Evolutionary conservation across 2,113 vertebrate species (phyloP), one percentile per base, ranked within the genome.

Genomic region (Hippocampus guttulatus): DNA sequence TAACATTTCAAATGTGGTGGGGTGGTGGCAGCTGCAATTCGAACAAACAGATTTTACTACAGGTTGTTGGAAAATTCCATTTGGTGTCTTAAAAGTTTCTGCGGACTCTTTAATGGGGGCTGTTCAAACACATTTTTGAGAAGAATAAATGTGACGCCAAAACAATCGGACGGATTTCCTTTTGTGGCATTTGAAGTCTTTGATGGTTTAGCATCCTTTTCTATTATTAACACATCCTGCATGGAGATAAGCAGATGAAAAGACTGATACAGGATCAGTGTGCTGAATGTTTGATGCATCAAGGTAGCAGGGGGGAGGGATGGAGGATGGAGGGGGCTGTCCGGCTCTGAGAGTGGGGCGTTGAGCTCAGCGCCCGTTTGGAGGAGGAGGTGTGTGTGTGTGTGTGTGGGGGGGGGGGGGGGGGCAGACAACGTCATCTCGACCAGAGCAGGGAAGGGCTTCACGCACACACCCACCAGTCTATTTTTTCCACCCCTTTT

Each of bases 361-460:
- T 80, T 79, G 81, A 84, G 80, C 84, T 87, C 84, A 82, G 74
- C 69, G 73, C 80, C 38, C 83, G 55, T 73, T 68, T 38, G 33
- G 5, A 38, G 33, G 33, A 38, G 33, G 33, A 38, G 33, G 33
- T 1, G 33, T 5, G 33, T 38, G 33, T 38, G 33, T 38, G 33
- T 38, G 5, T 38, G 33, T 6, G 33, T 55, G 74, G 49, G 57
- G 82, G 82, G 82, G 78, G 85, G 82, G 81, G 82, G 81, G 82
- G 82, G 82, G 76, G 81, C 79, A 83, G 82, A 83, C 84, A 82
- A 85, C 86, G 82, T 87, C 83, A 90, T 77, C 85, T 76, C 75
- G 73, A 51, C 75, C 80, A 69, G 82, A 82, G 74, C 75, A 71
- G 57, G 57, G 49, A 70, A 71, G 78, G 77, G 64, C 64, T 65